A percentile compares a stretch with the other conserved stretches of the same genome.
Conservation (phyloP, 2,797 vertebrate species). For the Rhincodon typus region DNA sequence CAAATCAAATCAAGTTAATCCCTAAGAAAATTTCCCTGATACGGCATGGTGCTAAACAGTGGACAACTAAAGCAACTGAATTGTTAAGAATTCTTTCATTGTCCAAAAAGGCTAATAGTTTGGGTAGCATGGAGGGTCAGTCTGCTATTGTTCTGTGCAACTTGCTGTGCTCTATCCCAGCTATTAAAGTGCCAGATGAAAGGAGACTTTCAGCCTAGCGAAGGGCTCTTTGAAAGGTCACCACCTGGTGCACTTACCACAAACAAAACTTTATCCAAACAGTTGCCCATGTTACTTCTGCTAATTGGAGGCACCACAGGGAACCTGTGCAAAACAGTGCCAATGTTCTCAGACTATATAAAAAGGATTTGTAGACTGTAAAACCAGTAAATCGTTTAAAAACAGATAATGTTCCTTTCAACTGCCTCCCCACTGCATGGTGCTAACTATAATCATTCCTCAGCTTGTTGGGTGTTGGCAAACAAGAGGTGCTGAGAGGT, state of each 20-base stretch:
- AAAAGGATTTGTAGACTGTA: background rate
- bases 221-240: constrained; percentile 18
- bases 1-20: background rate
- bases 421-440: background rate
- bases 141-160: background rate
- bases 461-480: background rate
- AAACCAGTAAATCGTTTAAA: background rate
- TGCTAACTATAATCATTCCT: background rate
- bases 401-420: background rate
- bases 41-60: background rate
- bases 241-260: constrained; percentile 12
- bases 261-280: constrained; percentile 8
- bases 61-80: background rate
- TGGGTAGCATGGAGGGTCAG: background rate
- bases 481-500: constrained; percentile 36
- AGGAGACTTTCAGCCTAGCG: background rate
- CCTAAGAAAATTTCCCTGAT: background rate
- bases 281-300: background rate
- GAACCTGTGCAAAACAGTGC: background rate
- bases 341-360: background rate
- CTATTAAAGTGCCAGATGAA: background rate
- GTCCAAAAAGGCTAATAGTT: background rate
- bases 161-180: background rate
- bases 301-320: constrained; percentile 12
- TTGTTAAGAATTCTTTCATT: background rate